phyloP scores from a whole-genome alignment of 2,797 vertebrate genomes.

The Forpus xanthops region DNA sequence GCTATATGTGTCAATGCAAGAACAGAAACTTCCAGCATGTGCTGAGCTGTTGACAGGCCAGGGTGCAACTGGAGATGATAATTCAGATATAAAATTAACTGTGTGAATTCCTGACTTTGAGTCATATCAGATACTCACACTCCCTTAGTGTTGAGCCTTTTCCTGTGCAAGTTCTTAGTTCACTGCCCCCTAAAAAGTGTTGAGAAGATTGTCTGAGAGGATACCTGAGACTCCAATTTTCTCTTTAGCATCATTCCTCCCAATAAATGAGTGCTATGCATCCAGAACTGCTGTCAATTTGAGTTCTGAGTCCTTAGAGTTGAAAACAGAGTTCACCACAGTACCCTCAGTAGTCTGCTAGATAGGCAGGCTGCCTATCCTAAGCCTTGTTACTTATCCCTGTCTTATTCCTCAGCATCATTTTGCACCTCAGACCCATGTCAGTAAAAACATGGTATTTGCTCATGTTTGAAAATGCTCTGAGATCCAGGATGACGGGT shows the following conservation, averaged over 20 bases:
- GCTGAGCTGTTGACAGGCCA: neutral
- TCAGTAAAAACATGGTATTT: neutral
- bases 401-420: neutral
- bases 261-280: neutral
- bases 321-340: neutral
- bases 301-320: neutral
- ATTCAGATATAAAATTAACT: neutral
- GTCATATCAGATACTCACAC: neutral
- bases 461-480: neutral
- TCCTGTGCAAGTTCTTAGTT: neutral
- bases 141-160: neutral
- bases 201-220: slow-evolving; percentile 2
- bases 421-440: neutral
- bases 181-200: neutral
- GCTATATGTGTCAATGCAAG: rapidly evolving
- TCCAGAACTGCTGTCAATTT: neutral
- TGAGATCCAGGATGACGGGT: neutral
- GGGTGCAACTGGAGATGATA: neutral
- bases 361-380: neutral
- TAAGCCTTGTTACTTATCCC: neutral
- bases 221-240: neutral
- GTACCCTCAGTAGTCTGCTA: neutral
- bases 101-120: neutral
- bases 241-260: neutral
- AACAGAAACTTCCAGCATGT: neutral